Conservation (phyloP, 2,113 vertebrate genomes). For the Cynopterus brachyotis region DNA sequence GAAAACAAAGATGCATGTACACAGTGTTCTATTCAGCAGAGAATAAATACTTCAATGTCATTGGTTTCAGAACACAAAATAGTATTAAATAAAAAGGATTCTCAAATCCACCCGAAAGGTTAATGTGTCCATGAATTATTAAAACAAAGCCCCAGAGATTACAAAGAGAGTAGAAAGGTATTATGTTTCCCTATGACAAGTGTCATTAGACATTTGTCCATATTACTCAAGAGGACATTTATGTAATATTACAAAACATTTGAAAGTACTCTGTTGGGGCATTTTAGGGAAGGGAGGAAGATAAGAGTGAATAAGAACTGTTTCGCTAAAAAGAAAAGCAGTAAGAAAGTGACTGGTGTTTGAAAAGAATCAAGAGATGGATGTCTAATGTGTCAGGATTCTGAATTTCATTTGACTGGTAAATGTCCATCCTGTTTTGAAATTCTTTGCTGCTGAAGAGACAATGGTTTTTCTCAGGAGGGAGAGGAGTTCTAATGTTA, state of each 20-base stretch:
- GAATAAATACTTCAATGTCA: slow-evolving; percentile 15
- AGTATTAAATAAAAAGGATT: slow-evolving; percentile 54
- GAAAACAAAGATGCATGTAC: slow-evolving; percentile 7
- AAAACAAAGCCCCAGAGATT: slow-evolving; percentile 40
- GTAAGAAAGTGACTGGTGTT: neutral
- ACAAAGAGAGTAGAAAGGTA: neutral
- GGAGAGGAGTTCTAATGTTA: neutral
- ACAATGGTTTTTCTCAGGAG: neutral
- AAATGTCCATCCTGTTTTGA: neutral
- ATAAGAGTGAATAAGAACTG: neutral
- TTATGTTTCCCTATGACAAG: slow-evolving; percentile 16
- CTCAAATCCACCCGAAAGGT: slow-evolving; percentile 55
- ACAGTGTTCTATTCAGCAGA: slow-evolving; percentile 47
- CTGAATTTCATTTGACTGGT: neutral
- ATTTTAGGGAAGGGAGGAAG: neutral
- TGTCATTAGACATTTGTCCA: slow-evolving; percentile 9
- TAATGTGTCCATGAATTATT: slow-evolving; percentile 61
- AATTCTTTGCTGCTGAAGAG: slow-evolving; percentile 7
- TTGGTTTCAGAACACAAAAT: slow-evolving; percentile 57
- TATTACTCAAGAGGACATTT: neutral
- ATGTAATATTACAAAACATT: slow-evolving; percentile 23
- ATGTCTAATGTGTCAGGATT: neutral
- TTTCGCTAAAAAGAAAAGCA: neutral
- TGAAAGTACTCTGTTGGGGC: neutral
- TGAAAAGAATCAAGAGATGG: neutral